Evolutionary conservation across 2,888 invertebrate genomes (phyloP), one percentile per base, ranked within the genome.

Genomic region (Cancer borealis): DNA sequence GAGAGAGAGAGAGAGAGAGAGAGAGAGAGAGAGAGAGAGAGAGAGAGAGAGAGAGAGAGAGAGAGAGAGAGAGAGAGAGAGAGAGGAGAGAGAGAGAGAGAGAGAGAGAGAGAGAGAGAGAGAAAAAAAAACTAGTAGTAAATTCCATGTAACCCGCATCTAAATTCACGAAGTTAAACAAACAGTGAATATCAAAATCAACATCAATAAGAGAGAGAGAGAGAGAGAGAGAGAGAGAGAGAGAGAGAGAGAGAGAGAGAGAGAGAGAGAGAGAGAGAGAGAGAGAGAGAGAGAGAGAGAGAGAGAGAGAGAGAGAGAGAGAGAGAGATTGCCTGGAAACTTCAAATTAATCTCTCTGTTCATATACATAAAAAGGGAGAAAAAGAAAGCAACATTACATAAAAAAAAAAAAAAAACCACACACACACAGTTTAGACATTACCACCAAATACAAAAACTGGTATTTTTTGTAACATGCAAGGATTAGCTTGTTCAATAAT

Each of bases 241-340:
- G 10, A 87, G 79, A 66, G 30, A 39, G 87, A 88, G 90, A 91
- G 93, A 90, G 87, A 60, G 93, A 79, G 87, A 91, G 84, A 66
- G 30, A 45, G 45, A 46, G 87, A 46, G 45, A 84, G 91, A 87
- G 73, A 73, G 84, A 91, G 87, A 47, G 49, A 91, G 91, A 47
- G 91, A 30, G 91, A 87, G 73, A 84, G 79, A 89, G 45, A 49
- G 87, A 91, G 84, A 66, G 30, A 45, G 45, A 46, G 87, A 46
- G 45, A 84, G 91, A 87, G 73, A 73, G 84, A 91, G 87, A 47
- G 49, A 91, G 91, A 47, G 91, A 30, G 91, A 87, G 73, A 84
- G 79, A 89, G 45, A 49, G 89, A 46, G 54, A 73, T 21, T 6
- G 14, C 5, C n/a, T 73, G 26, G 26, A 73, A 14, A 17, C 12